Base-by-base conservation (phyloP, 2,888 invertebrate genomes). In the Nycteola revayana region DNA sequence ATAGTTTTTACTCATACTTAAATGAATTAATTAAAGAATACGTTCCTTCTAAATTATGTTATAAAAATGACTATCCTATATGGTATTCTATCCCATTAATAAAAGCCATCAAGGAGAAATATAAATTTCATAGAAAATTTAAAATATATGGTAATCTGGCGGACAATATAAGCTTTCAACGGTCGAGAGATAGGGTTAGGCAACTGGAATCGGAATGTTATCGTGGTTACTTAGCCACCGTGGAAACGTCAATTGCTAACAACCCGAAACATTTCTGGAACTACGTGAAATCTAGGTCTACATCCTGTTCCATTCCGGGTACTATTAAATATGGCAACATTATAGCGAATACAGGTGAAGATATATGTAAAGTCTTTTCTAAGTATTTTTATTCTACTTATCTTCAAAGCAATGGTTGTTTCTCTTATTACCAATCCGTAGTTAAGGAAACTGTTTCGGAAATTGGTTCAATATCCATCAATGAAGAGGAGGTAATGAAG, bases 261-360 rank as follows among this genome's bases (percentile, higher is more conserved):
- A 35, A 35, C 10, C 36, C 26, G 5, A 36, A 31, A 8, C n/a
- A 7, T n/a, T 36, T 30, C 22, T 36, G 22, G 22, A 25, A 9
- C 7, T 30, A 21, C 10, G 26, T 30, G 1, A 30, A 36, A 4
- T 10, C 25, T 6, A 20, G n/a, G 4, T 36, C 8, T 1, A 25
- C 9, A 4, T 25, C 20, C 3, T 7, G 6, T 3, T 2, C n/a
- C 7, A 25, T 25, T n/a, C 25, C 30, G 5, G 18, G 20, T 10
- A 11, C 22, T 9, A 6, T 30, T 5, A 23, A 30, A 11, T 30
- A 30, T 10, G 25, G 25, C 3, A 8, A 31, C 25, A 10, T 5
- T 17, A 4, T 10, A 2, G 10, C 9, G 9, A 24, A 9, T 8
- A 6, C 24, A 5, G 9, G 2, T 7, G 17, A 30, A 1, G 1